Percentiles rank a stretch among this genome's conserved stretches.
phyloP scores from a whole-genome alignment of 2,113 vertebrate genomes.

The Daphoenositta chrysoptera region DNA sequence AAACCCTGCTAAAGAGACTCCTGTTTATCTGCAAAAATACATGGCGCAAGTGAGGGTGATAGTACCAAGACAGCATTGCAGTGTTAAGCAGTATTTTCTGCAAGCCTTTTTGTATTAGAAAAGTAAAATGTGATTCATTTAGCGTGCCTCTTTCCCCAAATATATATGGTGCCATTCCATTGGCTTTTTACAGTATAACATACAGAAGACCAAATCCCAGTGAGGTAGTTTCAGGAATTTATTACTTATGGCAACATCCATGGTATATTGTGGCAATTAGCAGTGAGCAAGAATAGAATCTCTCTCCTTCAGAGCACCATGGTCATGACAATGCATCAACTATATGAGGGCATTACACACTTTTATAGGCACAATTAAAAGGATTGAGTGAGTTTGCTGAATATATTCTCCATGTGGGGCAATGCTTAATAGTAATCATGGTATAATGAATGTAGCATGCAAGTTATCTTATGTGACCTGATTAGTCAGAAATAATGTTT shows the following conservation, averaged over 20 bases:
- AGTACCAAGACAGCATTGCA: not conserved
- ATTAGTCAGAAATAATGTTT: slow-evolving; percentile 35
- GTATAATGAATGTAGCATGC: not conserved
- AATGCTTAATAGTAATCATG: not conserved
- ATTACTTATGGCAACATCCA: not conserved
- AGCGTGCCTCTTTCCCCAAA: not conserved
- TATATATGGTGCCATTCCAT: not conserved
- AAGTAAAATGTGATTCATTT: not conserved
- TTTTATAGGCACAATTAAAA: slow-evolving; percentile 49
- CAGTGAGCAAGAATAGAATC: not conserved
- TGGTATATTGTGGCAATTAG: slow-evolving; percentile 32
- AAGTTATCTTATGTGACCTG: not conserved
- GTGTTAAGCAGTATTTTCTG: not conserved
- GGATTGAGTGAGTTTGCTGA: slow-evolving; percentile 6
- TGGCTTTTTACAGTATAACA: not conserved
- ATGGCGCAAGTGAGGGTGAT: not conserved
- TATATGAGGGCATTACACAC: slow-evolving; percentile 11
- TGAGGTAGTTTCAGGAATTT: not conserved
- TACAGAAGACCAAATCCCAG: not conserved
- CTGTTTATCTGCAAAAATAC: not conserved
- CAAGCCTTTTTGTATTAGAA: not conserved
- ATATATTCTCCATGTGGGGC: not conserved
- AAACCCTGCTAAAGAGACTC: not conserved
- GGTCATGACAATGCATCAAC: slow-evolving; percentile 35
- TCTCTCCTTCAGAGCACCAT: not conserved